Conservation (phyloP, 2,113 vertebrate species). For the Takifugu bimaculatus region DNA sequence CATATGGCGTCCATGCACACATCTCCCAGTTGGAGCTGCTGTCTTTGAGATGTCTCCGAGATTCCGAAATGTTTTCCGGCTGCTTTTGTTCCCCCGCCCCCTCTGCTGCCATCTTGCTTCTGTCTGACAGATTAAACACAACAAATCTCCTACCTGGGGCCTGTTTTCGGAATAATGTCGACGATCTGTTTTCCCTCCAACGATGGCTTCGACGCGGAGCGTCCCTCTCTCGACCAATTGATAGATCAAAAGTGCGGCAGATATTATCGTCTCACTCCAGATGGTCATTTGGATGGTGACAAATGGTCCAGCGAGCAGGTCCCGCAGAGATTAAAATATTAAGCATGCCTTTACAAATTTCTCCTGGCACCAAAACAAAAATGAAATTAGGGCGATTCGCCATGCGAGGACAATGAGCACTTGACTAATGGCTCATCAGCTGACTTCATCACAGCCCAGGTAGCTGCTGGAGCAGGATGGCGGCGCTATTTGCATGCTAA, state of each 20-base stretch:
- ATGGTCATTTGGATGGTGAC: slow-evolving; percentile 71
- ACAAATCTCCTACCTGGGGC: slow-evolving; percentile 46
- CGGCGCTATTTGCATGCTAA: slow-evolving; percentile 58
- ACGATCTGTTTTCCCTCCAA: slow-evolving; percentile 19
- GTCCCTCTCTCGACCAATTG: slow-evolving; percentile 26
- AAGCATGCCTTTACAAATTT: slow-evolving; percentile 72
- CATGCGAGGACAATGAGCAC: slow-evolving; percentile 68
- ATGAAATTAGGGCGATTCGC: slow-evolving; percentile 70
- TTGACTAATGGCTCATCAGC: slow-evolving; percentile 67
- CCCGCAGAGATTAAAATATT: slow-evolving; percentile 73
- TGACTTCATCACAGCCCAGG: slow-evolving; percentile 66
- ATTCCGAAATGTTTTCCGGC: slow-evolving; percentile 10
- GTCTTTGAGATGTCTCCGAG: slow-evolving; percentile 39
- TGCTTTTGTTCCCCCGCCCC: background rate
- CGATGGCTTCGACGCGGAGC: too few species aligned
- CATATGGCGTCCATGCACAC: slow-evolving; percentile 63
- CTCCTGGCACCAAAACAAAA: slow-evolving; percentile 72
- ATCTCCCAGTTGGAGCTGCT: slow-evolving; percentile 30
- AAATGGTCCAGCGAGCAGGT: slow-evolving; percentile 66
- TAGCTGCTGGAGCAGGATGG: slow-evolving; percentile 40
- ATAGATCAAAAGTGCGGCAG: slow-evolving; percentile 60
- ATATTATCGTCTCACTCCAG: slow-evolving; percentile 73
- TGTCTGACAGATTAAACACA: slow-evolving; percentile 44
- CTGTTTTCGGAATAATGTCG: slow-evolving; percentile 45
- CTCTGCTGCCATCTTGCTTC: slow-evolving; percentile 45